Evolutionary conservation across 2,113 vertebrate genomes (phyloP), one percentile per base, ranked within the genome.

Genomic region (Clinocottus analis): DNA sequence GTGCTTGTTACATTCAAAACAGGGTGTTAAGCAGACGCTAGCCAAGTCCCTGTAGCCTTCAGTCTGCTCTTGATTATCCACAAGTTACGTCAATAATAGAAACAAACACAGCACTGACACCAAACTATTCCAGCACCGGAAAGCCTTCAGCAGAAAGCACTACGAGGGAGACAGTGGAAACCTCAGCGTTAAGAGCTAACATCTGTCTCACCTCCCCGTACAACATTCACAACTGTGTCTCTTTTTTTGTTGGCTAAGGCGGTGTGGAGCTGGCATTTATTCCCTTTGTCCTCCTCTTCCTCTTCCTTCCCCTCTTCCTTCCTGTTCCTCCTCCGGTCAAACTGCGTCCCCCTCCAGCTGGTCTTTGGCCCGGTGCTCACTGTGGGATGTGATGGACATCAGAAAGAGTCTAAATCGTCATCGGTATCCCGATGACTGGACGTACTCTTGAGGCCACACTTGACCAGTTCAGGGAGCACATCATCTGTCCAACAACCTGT

Each of bases 251-350:
- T 90, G 87, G 25, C 74, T 45, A 62, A 56, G 56, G 25, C 65
- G 35, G 39, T 58, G 72, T 79, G 75, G 71, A 76, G 64, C 82
- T 89, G 76, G 69, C 72, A 83, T 80, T 79, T n/a, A 58, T 84
- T 85, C 82, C 75, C 84, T 88, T 89, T 92, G 86, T 91, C 72
- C 53, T 71, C 55, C n/a, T 83, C 45, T 82, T 89, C 77, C 78
- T 80, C 80, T 87, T 90, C 89, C 91, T 91, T 85, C 72, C 89
- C 27, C 47, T 21, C 31, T 59, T 70, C 77, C 81, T 91, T 92
- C 90, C 90, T 91, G 75, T 91, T 86, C 68, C 83, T 86, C 79
- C 83, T 88, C 85, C 58, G 58, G 58, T 72, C 83, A 59, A 19
- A 49, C 49, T 39, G 53, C 27, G 47, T 78, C 51, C 35, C 80